Percentiles rank a stretch among this genome's conserved stretches.
Conservation (phyloP, 1,140 invertebrate species). For the Drosophila trapezifrons region DNA sequence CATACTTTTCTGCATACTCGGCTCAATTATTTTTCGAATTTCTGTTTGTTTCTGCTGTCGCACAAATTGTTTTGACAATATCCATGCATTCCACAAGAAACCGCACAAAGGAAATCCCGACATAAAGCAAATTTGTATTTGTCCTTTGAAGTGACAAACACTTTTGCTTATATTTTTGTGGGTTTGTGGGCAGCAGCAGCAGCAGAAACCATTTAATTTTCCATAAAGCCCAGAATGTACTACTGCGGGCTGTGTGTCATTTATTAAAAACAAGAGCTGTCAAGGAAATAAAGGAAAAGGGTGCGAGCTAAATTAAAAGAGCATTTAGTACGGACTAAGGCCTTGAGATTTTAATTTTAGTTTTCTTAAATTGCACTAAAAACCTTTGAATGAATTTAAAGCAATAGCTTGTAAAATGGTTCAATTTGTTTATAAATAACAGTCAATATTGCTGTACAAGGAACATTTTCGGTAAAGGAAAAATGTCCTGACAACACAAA, state of each 20-base stretch:
- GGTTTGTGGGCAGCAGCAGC: constrained; percentile 4
- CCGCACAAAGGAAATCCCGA: constrained; percentile 12
- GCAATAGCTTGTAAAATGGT: too few species aligned
- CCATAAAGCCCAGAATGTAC: constrained; percentile 25
- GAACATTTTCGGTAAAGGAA: constrained; percentile 21
- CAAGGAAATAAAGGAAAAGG: constrained; percentile 21
- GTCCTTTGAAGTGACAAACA: constrained; percentile 20
- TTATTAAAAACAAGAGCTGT: constrained; percentile 33
- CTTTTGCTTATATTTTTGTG: constrained; percentile 24
- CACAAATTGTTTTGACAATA: constrained; percentile 24
- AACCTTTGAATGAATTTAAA: background rate
- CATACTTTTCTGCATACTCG: constrained; percentile 10
- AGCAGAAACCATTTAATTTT: constrained; percentile 44
- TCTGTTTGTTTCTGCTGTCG: constrained; percentile 12
- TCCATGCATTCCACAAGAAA: constrained; percentile 14
- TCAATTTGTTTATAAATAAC: too few species aligned
- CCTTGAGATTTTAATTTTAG: background rate
- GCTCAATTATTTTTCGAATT: constrained; percentile 19
- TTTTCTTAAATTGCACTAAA: too few species aligned
- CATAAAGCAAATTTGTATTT: constrained; percentile 12
- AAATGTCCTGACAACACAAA: constrained; percentile 2
- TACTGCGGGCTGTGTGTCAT: constrained; percentile 22
- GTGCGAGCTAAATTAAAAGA: constrained; percentile 75
- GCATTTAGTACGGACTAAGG: constrained; percentile 38
- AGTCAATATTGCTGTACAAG: too few species aligned